Conservation (phyloP, 1,140 invertebrate species). For the Teleopsis dalmanni region DNA sequence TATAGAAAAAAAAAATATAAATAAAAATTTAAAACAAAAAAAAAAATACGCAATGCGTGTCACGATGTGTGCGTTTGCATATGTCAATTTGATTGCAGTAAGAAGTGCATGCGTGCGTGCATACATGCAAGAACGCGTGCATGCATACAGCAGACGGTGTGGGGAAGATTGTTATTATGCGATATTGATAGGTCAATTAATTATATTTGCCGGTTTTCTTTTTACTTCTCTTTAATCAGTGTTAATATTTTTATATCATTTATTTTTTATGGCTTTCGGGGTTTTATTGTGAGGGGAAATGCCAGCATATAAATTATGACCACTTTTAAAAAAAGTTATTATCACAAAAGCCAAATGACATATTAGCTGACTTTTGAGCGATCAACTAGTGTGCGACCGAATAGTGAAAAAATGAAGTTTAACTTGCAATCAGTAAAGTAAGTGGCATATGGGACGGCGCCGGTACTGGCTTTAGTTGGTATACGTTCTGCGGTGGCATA, state of each 20-base stretch:
- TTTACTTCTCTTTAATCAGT: too few relatives aligned
- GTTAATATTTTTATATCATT: background rate
- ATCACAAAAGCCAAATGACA: conserved; percentile 9
- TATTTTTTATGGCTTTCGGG: background rate
- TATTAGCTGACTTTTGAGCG: conserved; percentile 1
- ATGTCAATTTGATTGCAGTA: too few relatives aligned
- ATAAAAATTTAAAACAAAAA: too few relatives aligned
- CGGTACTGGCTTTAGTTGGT: background rate
- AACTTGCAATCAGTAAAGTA: background rate
- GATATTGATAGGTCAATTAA: conserved; percentile 11
- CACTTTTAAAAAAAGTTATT: background rate
- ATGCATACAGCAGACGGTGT: too few relatives aligned
- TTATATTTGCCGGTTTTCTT: conserved; percentile 9
- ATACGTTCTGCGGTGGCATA: too few relatives aligned
- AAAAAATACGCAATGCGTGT: too few relatives aligned
- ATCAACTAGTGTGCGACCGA: background rate
- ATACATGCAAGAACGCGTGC: too few relatives aligned
- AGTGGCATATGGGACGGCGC: background rate
- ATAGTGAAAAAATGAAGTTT: background rate
- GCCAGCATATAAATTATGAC: conserved; percentile 6
- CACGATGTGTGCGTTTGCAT: too few relatives aligned
- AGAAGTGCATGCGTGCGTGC: too few relatives aligned
- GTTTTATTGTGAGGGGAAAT: too few relatives aligned
- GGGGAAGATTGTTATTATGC: too few relatives aligned
- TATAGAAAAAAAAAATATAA: too few relatives aligned